These are phyloP conservation scores for Otis tarda DNA, from an alignment of 2,113 vertebrate genomes.

Conservation along the genomic window DNA sequence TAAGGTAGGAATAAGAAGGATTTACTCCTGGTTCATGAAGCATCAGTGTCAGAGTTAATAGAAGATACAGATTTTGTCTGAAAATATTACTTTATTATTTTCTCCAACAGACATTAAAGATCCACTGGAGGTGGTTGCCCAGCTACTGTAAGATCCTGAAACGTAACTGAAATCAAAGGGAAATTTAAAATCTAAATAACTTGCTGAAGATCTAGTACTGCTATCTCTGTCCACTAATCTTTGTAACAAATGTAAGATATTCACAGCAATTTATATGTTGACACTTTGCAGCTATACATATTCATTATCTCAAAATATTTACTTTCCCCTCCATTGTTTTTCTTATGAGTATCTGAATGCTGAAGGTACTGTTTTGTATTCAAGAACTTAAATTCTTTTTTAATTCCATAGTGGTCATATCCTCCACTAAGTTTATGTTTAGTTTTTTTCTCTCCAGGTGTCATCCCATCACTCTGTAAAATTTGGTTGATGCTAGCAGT, in stretches of 20 bases:
- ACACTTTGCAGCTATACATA: not conserved
- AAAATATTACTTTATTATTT: not conserved
- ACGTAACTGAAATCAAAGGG: not conserved
- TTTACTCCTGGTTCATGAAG: not conserved
- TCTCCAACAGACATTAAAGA: not conserved
- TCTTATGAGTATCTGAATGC: not conserved
- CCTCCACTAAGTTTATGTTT: conserved; percentile 10
- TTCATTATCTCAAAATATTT: not conserved
- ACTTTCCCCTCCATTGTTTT: not conserved
- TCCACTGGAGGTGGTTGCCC: not conserved
- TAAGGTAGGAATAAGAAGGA: not conserved
- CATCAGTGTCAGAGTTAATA: not conserved
- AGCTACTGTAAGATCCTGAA: not conserved
- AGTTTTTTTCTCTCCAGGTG: conserved; percentile 23
- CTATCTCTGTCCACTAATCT: not conserved
- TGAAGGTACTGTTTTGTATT: not conserved
- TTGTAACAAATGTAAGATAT: not conserved
- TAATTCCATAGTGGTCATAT: conserved; percentile 45
- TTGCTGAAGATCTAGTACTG: not conserved
- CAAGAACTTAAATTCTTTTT: conserved; percentile 58
- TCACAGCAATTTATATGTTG: not conserved
- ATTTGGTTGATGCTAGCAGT: conserved; percentile 39
- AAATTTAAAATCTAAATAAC: not conserved
- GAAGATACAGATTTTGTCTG: not conserved
- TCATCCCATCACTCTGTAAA: conserved; percentile 51